A percentile compares a stretch with the other conserved stretches of the same genome.
These are phyloP conservation scores for Chlorocebus sabaeus DNA, from an alignment of 2,113 vertebrate species.

Conservation along the genomic window DNA sequence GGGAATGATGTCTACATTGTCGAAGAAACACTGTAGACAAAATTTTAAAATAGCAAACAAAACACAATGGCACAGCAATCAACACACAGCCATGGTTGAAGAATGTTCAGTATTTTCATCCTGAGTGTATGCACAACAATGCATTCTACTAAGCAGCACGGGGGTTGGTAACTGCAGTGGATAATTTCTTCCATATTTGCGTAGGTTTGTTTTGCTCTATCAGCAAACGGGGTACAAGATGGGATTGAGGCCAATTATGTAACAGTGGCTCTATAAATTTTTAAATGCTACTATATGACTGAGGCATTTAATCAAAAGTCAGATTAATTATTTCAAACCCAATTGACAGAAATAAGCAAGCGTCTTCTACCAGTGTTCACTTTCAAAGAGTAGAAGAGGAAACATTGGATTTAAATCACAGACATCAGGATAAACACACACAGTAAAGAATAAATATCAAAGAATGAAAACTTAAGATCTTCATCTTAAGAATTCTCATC, in stretches of 20 bases:
- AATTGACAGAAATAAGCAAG: neutral
- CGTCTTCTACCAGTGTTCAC: neutral
- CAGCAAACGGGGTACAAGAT: constrained; percentile 58
- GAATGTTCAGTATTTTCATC: constrained; percentile 63
- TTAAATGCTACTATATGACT: neutral
- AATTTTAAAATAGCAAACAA: neutral
- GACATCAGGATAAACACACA: neutral
- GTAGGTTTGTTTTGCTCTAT: constrained; percentile 63
- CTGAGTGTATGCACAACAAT: constrained; percentile 54
- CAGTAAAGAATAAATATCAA: neutral
- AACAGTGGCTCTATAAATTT: neutral
- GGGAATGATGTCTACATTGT: neutral
- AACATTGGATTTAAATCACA: neutral
- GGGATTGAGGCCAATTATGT: constrained; percentile 20
- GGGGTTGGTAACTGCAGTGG: constrained; percentile 31
- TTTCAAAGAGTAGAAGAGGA: neutral
- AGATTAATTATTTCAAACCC: constrained; percentile 31
- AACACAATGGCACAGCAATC: neutral
- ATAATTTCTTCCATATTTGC: constrained; percentile 71
- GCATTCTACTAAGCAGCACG: neutral
- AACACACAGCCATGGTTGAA: neutral
- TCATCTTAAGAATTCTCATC: neutral
- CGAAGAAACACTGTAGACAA: constrained; percentile 20
- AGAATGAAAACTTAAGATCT: neutral
- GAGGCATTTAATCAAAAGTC: constrained; percentile 6